Base-by-base conservation (phyloP, 2,888 invertebrate genomes). In the Agriopis marginaria region DNA sequence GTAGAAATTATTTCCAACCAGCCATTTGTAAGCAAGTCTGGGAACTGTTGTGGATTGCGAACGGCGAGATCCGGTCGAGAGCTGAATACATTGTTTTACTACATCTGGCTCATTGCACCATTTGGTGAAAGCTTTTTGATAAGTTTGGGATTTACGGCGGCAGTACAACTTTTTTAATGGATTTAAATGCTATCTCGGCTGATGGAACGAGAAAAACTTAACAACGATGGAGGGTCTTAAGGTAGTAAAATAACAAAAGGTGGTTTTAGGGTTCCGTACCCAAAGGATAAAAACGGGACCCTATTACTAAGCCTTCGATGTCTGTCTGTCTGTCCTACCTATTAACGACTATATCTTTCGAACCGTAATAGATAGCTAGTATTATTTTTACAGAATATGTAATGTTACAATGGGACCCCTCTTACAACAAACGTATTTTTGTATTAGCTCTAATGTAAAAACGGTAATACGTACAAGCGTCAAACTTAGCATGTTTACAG, bases 61-160 rank as follows among this genome's bases (percentile, higher is more conserved):
- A 23, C 12, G 61, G 51, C 42, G 51, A 51, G 61, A 61, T 61
- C 61, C 42, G 60, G 39, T 42, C 50, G 40, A 49, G 42, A 60
- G 50, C 50, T 10, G 60, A 51, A 61, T 61, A 61, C 61, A 61
- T 61, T 61, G 61, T 51, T 50, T 61, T 51, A 58, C 61, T 61
- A 50, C 61, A 61, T 50, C 61, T 64, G 50, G 64, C 42, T 64
- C 56, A 56, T 17, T 49, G 50, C 64, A 64, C 64, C 58, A 58
- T 64, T 51, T 58, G 64, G 50, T 64, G 44, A 58, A 64, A 64
- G 63, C 64, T 64, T 64, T 63, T 50, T 58, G 49, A 58, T 50
- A 64, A 64, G 58, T 64, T 64, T 39, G 23, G 49, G 63, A 64
- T 63, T 63, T 63, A 63, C 55, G 55, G 42, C 56, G 11, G 49